phyloP scores from a whole-genome alignment of 2,888 invertebrate species.

The Epinotia brunnichana region DNA sequence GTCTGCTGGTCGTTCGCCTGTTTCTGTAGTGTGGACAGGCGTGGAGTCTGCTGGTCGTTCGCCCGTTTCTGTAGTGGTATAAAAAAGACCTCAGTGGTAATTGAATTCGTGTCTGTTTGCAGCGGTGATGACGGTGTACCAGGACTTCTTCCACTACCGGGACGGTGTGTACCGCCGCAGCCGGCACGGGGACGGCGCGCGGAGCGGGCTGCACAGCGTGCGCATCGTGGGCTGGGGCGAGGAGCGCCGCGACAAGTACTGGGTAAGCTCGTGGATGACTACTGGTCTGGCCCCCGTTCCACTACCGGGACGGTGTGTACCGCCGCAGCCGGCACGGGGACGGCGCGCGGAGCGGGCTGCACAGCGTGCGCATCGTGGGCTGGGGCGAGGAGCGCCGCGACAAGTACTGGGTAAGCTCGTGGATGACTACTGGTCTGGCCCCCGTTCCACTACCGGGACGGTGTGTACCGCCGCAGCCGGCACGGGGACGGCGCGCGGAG shows the following conservation, averaged over 20 bases:
- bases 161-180: slow-evolving; percentile 91
- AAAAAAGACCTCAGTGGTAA: too few species aligned
- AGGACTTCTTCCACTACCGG: slow-evolving; percentile 96
- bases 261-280: slow-evolving; percentile 86
- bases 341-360: slow-evolving; percentile 87
- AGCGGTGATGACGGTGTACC: slow-evolving; percentile 95
- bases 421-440: too few species aligned
- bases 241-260: slow-evolving; percentile 88
- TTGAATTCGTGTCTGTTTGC: slow-evolving; percentile 49
- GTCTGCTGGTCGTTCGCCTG: too few species aligned
- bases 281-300: slow-evolving; percentile 76
- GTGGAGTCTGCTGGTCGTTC: too few species aligned
- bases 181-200: slow-evolving; percentile 79
- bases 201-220: slow-evolving; percentile 93
- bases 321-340: slow-evolving; percentile 84
- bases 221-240: slow-evolving; percentile 97
- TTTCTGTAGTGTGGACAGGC: too few species aligned
- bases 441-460: slow-evolving; percentile 90
- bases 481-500: slow-evolving; percentile 82
- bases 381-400: slow-evolving; percentile 91
- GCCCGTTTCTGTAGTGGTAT: too few species aligned
- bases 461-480: slow-evolving; percentile 89
- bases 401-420: slow-evolving; percentile 92
- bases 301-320: slow-evolving; percentile 94
- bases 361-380: slow-evolving; percentile 95